These are phyloP conservation scores for Tychaedon coryphoeus DNA, from an alignment of 2,113 vertebrate genomes.

Conservation along the genomic window DNA sequence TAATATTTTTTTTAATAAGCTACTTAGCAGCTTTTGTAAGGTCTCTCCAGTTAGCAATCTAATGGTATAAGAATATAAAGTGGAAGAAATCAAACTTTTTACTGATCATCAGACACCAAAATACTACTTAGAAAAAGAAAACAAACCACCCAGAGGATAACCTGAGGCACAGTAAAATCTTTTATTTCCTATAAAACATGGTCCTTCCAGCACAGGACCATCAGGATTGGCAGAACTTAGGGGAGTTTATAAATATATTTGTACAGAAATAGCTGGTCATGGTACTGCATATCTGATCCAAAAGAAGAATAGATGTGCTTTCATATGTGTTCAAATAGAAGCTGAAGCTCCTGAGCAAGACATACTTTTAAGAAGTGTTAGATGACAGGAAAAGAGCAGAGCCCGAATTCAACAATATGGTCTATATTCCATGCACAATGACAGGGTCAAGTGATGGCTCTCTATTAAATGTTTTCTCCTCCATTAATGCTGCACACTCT, in stretches of 20 bases:
- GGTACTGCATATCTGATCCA: background rate
- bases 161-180: background rate
- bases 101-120: background rate
- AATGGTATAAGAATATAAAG: background rate
- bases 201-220: background rate
- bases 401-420: background rate
- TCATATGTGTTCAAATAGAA: background rate
- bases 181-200: background rate
- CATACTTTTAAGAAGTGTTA: background rate
- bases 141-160: background rate
- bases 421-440: background rate
- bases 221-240: background rate
- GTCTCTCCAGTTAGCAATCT: background rate
- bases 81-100: background rate
- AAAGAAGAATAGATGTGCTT: background rate
- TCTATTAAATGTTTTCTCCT: conserved; percentile 69
- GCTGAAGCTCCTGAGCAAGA: background rate
- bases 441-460: conserved; percentile 23
- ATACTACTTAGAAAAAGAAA: background rate
- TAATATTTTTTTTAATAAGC: background rate
- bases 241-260: background rate
- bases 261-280: background rate
- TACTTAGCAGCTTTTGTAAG: background rate
- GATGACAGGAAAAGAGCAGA: background rate
- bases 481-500: conserved; percentile 54